phyloP scores from a whole-genome alignment of 64 coral and sea anemone species.

The Platygyra sinensis region DNA sequence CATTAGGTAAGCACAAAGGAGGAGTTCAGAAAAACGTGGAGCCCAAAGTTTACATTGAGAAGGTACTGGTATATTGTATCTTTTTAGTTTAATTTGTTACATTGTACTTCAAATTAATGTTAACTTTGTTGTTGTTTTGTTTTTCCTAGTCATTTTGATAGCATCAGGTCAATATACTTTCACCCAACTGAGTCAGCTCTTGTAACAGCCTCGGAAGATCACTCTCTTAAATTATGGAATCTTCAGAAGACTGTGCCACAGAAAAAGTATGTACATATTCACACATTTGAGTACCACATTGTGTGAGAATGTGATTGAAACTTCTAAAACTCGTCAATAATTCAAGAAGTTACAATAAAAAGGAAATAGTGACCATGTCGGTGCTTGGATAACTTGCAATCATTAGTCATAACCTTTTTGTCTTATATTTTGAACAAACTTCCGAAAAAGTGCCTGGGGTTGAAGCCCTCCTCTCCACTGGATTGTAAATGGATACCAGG shows the following conservation, averaged over 20 bases:
- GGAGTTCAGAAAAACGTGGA: conserved; percentile 97
- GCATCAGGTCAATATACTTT: conserved; percentile 88
- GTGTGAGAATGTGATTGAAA: too few species aligned
- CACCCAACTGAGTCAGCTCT: conserved; percentile 87
- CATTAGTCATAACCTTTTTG: too few species aligned
- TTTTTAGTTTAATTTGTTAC: not conserved
- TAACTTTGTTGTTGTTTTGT: not conserved
- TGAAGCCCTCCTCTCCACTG: too few species aligned
- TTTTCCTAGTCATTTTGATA: conserved; percentile 94
- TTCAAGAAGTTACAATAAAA: too few species aligned
- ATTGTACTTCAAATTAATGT: not conserved
- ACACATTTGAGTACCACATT: too few species aligned
- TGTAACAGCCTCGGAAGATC: conserved; percentile 97
- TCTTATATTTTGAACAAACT: too few species aligned
- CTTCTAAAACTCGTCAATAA: too few species aligned
- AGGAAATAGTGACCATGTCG: too few species aligned
- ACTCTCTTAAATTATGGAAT: conserved; percentile 98
- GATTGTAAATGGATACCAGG: too few species aligned
- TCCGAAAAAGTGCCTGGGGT: too few species aligned
- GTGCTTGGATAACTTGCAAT: too few species aligned
- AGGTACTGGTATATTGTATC: conserved; percentile 41
- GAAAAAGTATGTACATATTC: conserved; percentile 77
- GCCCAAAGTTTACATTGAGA: conserved; percentile 93
- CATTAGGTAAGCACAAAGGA: conserved; percentile 83
- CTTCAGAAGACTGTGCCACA: conserved; percentile 94